phyloP scores from a whole-genome alignment of 2,113 vertebrate genomes.

The Rhea pennata region DNA sequence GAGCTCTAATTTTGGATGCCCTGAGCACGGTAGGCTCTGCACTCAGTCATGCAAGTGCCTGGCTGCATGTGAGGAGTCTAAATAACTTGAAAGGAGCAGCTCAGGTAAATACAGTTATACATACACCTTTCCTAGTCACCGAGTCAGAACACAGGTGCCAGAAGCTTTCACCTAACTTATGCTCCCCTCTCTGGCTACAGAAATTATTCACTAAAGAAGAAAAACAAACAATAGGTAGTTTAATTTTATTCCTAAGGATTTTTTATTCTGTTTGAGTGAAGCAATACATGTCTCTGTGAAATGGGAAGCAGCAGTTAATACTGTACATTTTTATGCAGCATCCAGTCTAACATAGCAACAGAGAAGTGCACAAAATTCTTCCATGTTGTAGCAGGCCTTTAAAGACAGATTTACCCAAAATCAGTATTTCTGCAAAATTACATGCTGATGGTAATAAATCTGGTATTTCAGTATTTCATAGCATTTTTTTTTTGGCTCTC shows the following conservation, averaged over 20 bases:
- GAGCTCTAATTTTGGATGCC: neutral
- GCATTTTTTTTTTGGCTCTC: neutral
- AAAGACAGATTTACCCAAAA: neutral
- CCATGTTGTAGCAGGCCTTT: neutral
- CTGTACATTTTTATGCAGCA: neutral
- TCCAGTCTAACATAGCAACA: neutral
- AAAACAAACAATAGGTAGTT: neutral
- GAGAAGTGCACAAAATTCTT: neutral
- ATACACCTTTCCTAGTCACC: neutral
- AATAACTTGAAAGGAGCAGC: neutral
- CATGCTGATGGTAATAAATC: neutral
- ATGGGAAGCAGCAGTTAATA: neutral
- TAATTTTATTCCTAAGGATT: neutral
- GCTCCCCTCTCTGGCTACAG: neutral
- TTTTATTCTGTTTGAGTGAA: conserved; percentile 51
- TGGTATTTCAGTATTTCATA: neutral
- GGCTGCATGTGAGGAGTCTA: neutral
- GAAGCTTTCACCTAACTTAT: neutral
- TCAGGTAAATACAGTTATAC: neutral
- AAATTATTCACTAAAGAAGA: neutral
- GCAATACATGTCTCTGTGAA: conserved; percentile 25
- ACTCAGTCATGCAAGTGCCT: neutral
- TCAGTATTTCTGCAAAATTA: neutral
- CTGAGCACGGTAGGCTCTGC: neutral
- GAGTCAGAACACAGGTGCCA: neutral